Conservation (phyloP, 2,797 vertebrate species). For the Manis javanica region DNA sequence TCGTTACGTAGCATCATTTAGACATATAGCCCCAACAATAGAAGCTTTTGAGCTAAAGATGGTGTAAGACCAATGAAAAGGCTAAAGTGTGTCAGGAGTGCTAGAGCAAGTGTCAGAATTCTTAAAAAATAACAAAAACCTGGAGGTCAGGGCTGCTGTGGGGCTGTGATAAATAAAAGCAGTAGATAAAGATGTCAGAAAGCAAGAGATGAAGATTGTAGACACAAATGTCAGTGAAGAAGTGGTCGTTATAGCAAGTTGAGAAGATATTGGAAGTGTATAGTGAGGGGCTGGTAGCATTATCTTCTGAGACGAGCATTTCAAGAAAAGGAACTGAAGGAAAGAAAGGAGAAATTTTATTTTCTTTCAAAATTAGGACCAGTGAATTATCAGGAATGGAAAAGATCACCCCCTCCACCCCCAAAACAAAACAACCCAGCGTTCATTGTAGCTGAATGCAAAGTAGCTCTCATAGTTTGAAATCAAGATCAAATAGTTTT, state of each 20-base stretch:
- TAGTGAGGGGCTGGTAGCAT: neutral
- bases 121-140: slow-evolving; percentile 46
- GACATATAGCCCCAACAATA: neutral
- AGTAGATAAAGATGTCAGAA: neutral
- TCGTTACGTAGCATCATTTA: neutral
- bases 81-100: neutral
- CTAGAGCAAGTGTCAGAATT: slow-evolving; percentile 39
- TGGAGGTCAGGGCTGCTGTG: neutral
- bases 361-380: neutral
- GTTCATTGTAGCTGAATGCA: neutral
- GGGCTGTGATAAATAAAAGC: neutral
- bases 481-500: neutral
- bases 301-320: neutral
- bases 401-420: neutral
- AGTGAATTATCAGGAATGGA: neutral
- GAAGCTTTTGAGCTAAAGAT: neutral
- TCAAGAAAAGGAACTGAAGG: neutral
- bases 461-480: neutral
- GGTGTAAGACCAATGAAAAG: neutral
- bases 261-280: neutral
- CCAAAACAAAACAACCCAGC: neutral
- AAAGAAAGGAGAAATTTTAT: neutral
- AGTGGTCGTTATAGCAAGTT: neutral
- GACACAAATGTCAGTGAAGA: neutral
- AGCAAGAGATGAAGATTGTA: neutral